These are phyloP conservation scores for Accipiter virgatus DNA, from an alignment of 2,113 vertebrate species.

Conservation along the genomic window DNA sequence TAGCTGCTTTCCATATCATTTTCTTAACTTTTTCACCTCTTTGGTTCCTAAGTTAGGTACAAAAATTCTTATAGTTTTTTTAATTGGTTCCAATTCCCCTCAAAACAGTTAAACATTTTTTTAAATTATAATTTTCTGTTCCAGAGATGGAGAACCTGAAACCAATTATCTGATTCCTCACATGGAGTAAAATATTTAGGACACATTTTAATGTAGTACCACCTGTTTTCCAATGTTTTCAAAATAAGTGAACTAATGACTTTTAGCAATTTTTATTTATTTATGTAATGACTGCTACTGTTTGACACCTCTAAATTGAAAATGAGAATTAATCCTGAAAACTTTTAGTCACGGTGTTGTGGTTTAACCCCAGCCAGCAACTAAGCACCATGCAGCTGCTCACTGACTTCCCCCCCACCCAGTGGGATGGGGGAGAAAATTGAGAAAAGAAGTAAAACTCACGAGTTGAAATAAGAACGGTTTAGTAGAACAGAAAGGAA, in stretches of 20 bases:
- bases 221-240: background rate
- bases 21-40: background rate
- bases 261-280: background rate
- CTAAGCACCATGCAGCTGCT: too few species aligned
- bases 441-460: too few species aligned
- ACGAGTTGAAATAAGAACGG: too few species aligned
- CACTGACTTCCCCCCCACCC: too few species aligned
- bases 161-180: background rate
- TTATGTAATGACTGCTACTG: background rate
- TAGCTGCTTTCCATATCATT: background rate
- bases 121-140: background rate
- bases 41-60: background rate
- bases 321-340: background rate
- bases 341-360: background rate
- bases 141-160: background rate
- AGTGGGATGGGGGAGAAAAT: too few species aligned
- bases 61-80: background rate
- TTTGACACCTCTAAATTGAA: background rate
- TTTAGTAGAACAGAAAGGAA: too few species aligned
- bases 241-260: background rate
- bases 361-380: too few species aligned
- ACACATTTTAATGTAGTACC: background rate
- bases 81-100: background rate
- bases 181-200: background rate
- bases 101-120: background rate